These are phyloP conservation scores for Delia radicum DNA, from an alignment of 1,140 invertebrate species.

Conservation along the genomic window DNA sequence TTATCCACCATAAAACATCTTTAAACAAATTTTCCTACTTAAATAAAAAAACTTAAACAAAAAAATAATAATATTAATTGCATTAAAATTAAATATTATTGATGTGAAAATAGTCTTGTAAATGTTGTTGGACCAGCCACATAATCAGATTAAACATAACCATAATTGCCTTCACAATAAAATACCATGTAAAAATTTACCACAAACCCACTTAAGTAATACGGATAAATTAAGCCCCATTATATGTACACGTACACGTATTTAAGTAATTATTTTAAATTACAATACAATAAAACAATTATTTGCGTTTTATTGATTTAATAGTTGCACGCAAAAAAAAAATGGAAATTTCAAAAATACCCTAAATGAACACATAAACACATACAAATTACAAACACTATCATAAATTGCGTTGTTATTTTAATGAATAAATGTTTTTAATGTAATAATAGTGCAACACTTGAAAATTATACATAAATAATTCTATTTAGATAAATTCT, in stretches of 20 bases:
- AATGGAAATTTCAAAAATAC: background rate
- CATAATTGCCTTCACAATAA: no score
- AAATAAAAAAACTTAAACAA: no score
- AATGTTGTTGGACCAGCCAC: no score
- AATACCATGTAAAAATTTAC: background rate
- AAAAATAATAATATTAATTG: no score
- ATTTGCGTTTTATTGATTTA: background rate
- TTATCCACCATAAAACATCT: no score
- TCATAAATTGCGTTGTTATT: background rate
- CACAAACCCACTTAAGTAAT: background rate
- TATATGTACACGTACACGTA: no score
- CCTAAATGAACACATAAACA: no score
- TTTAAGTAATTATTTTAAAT: no score
- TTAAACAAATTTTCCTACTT: no score
- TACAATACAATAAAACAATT: conserved; percentile 10
- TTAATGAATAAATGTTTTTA: background rate
- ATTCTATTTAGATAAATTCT: background rate
- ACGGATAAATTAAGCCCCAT: background rate
- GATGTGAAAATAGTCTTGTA: no score
- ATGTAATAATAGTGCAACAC: background rate
- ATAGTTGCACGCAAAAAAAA: background rate
- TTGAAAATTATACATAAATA: background rate
- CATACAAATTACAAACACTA: no score
- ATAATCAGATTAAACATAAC: background rate
- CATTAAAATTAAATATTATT: no score